These are phyloP conservation scores for Ametastegia equiseti DNA, from an alignment of 2,888 invertebrate species.

Conservation along the genomic window DNA sequence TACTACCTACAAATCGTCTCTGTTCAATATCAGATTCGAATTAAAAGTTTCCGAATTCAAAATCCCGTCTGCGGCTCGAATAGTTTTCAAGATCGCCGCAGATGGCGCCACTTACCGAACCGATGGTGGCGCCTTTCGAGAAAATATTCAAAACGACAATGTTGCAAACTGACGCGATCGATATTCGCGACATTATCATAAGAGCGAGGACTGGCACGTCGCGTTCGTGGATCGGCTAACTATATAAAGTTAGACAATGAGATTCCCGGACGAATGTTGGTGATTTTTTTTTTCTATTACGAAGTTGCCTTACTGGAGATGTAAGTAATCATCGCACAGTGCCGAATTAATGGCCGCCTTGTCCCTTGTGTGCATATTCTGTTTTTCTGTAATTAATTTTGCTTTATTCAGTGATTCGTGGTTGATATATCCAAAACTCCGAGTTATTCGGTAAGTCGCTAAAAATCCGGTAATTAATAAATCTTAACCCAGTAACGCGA, in stretches of 20 bases:
- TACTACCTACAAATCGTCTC: background rate
- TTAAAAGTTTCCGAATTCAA: background rate
- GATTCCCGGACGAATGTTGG: background rate
- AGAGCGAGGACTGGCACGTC: background rate
- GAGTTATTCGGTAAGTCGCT: conserved; percentile 67
- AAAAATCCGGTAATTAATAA: conserved; percentile 16
- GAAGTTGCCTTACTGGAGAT: conserved; percentile 36
- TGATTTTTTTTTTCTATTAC: conserved; percentile 22
- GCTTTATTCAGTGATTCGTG: conserved; percentile 62
- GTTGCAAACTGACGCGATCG: background rate
- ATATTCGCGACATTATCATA: conserved; percentile 12
- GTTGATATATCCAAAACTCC: conserved; percentile 59
- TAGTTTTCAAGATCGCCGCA: background rate
- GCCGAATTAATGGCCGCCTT: conserved; percentile 67
- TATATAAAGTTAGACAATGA: conserved; percentile 2
- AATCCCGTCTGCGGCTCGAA: background rate
- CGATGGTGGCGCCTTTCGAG: background rate
- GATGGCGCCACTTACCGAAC: background rate
- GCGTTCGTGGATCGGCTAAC: background rate
- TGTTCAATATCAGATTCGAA: background rate
- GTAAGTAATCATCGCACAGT: conserved; percentile 61
- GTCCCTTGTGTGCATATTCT: conserved; percentile 69
- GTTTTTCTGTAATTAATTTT: conserved; percentile 71
- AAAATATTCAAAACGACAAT: background rate
- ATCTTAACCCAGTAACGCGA: background rate